These are phyloP conservation scores for Hemiprocne comata DNA, from an alignment of 2,113 vertebrate genomes.

Conservation along the genomic window DNA sequence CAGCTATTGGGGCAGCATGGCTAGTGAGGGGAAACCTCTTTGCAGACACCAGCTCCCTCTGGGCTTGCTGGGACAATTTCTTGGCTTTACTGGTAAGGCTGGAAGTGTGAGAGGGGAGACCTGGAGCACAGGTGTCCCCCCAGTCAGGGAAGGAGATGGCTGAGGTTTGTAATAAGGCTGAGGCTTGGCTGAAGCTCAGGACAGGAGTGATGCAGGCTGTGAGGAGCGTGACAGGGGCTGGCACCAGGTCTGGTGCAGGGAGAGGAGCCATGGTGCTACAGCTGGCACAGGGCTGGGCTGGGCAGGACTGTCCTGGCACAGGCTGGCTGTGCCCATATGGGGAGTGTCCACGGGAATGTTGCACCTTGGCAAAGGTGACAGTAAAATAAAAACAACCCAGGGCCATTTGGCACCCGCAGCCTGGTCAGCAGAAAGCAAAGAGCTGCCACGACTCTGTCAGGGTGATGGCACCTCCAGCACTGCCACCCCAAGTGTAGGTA, in stretches of 20 bases:
- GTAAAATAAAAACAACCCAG: not conserved
- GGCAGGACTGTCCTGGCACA: not conserved
- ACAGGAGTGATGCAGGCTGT: not conserved
- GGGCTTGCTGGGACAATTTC: not conserved
- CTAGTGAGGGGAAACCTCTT: not conserved
- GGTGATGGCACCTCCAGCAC: not conserved
- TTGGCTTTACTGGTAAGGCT: not conserved
- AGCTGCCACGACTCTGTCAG: fast-evolving
- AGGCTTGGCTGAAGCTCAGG: not conserved
- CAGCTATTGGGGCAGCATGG: fast-evolving
- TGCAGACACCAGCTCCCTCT: not conserved
- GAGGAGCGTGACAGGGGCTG: not conserved
- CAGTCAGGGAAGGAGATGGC: not conserved
- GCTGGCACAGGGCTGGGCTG: not conserved
- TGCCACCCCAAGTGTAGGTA: not conserved
- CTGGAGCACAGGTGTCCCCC: not conserved
- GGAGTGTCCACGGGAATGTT: not conserved
- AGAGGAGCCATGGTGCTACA: not conserved
- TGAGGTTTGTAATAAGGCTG: not conserved
- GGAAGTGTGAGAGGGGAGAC: not conserved
- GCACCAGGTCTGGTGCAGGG: fast-evolving
- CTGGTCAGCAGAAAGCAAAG: not conserved
- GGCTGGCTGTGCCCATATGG: not conserved
- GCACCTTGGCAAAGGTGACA: not conserved
- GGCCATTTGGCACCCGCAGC: fast-evolving